Evolutionary conservation across 2,797 vertebrate genomes (phyloP), one percentile per base, ranked within the genome.

Genomic region (Phaenicophaeus curvirostris): DNA sequence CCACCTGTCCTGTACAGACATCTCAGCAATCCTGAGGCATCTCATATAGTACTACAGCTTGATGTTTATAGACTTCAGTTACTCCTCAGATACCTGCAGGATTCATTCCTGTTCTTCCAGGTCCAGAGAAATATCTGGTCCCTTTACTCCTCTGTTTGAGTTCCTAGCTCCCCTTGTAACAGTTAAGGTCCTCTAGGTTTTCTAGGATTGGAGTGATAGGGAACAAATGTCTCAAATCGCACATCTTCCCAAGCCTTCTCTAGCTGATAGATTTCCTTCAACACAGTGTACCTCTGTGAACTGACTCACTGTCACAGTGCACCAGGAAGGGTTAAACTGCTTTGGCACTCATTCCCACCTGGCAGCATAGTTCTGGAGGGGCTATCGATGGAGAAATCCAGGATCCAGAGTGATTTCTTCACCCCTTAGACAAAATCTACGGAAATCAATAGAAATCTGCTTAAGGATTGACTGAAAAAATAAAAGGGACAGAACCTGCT

Each of bases 261-360:
- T 57, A 31, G 44, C 13, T 73, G 63, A 33, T 28, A 33, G 31
- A 13, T 85, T 82, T 58, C 21, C 15, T 35, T 81, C 42, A 69
- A n/a, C 39, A 33, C 15, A 30, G 13, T 13, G 13, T 76, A 19
- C 30, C 15, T 2, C 4, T 53, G 71, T 73, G 71, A 84, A 54
- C 30, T 0, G 66, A 51, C 51, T 61, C 0, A 0, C 27, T 86
- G 54, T 35, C 24, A 77, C 23, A 44, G 39, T 30, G 54, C 20
- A 35, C 53, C 20, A 3, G 1, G 0, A 2, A 63, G 27, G 27
- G 8, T 41, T 48, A 9, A 42, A 28, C 28, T 37, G 23, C 62
- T 57, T 51, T 54, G 54, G 17, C 44, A 57, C 7, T 14, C 18
- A n/a, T 74, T 85, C 48, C 39, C 27, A 55, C 50, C 15, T 75